Base-by-base conservation (phyloP, 2,113 vertebrate genomes). In the Myiozetetes cayanensis region DNA sequence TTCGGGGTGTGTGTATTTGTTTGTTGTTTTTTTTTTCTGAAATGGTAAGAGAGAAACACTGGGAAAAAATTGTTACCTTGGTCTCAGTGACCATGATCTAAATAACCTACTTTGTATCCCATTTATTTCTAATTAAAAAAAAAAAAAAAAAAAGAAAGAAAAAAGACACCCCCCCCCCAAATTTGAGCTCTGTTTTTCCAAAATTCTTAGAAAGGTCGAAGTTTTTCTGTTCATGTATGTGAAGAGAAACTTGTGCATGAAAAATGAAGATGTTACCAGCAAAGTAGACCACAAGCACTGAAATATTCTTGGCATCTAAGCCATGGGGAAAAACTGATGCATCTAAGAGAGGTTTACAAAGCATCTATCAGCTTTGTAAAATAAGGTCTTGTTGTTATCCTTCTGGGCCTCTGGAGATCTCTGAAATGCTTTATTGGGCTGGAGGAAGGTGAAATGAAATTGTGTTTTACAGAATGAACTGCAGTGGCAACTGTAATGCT, bases 401-500 rank as follows among this genome's bases (percentile, higher is more conserved):
- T 80, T 55, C 50, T 63, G 59, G 23, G 68, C 52, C 87, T 86
- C 85, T 94, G 90, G 87, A 94, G 75, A 83, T 24, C 49, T 31
- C 72, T 90, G 68, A 62, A 85, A 86, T 83, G 61, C 49, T 82
- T 90, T 90, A 82, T 0, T 82, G 28, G 71, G 61, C 90, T 95
- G 70, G 47, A 65, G 79, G 50, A 81, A 94, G 88, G 76, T 90
- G 90, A 95, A 93, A 81, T 81, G 70, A 61, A 78, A 93, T 72
- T 5, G 25, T 90, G 35, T 86, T 93, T 79, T 73, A 74, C 78
- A 80, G 90, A 81, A 43, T 53, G 76, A 86, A 86, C 68, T 92
- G 67, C 46, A 43, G 20, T 78, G 59, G 67, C 50, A 88, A 62
- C 56, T 91, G 37, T 79, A 52, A 83, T 83, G 37, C n/a, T 78